A percentile compares a stretch with the other conserved stretches of the same genome.
Conservation (phyloP, 2,113 vertebrate species). For the Rana temporaria region DNA sequence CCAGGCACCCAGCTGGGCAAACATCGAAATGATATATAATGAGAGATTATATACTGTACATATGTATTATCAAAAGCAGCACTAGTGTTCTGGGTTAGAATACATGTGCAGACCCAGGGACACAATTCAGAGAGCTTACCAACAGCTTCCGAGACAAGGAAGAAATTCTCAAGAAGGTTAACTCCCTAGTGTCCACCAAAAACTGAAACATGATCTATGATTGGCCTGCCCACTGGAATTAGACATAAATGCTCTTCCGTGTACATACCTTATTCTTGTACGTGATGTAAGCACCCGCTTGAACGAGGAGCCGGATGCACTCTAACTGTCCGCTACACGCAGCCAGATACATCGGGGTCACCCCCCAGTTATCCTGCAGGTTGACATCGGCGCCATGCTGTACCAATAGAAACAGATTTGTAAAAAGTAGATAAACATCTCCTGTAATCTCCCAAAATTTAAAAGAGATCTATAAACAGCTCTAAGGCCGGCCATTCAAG, state of each 20-base stretch:
- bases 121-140: too few relatives aligned
- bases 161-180: too few relatives aligned
- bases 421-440: background rate
- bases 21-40: too few relatives aligned
- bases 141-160: too few relatives aligned
- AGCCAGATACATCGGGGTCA: slow-evolving; percentile 65
- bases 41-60: too few relatives aligned
- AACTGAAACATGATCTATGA: too few relatives aligned
- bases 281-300: slow-evolving; percentile 61
- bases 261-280: slow-evolving; percentile 63
- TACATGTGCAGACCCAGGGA: too few relatives aligned
- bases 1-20: too few relatives aligned
- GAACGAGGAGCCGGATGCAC: slow-evolving; percentile 62
- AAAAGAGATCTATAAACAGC: background rate
- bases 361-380: slow-evolving; percentile 64
- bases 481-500: background rate
- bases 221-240: too few relatives aligned
- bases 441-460: background rate
- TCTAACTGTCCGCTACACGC: slow-evolving; percentile 65
- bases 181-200: too few relatives aligned
- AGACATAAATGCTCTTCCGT: background rate
- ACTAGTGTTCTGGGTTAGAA: too few relatives aligned
- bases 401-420: background rate
- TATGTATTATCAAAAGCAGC: too few relatives aligned
- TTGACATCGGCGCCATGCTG: slow-evolving; percentile 65